A percentile compares a stretch with the other conserved stretches of the same genome.
Evolutionary conservation across 2,888 invertebrate species (phyloP).

Genomic region (Aspidapion aeneum): DNA sequence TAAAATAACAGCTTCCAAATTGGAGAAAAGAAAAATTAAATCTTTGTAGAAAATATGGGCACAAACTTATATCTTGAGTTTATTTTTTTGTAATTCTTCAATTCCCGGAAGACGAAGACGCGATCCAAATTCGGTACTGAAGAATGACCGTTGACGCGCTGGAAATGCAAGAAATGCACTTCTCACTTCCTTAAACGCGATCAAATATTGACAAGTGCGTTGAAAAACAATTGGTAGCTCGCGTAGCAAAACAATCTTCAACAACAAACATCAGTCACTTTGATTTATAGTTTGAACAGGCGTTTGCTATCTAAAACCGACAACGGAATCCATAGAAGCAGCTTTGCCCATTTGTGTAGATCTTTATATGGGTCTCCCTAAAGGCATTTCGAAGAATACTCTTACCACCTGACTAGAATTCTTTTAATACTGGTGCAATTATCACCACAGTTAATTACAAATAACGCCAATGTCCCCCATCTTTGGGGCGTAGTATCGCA

Average conservation of each 20-base stretch:
- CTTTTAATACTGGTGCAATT: slow-evolving; percentile 35
- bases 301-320: slow-evolving; percentile 41
- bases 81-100: not conserved
- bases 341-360: slow-evolving; percentile 38
- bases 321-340: slow-evolving; percentile 30
- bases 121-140: not conserved
- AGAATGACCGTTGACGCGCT: not conserved
- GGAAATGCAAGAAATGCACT: not conserved
- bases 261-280: slow-evolving; percentile 29
- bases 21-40: not conserved
- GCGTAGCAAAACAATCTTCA: slow-evolving; percentile 28
- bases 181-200: not conserved
- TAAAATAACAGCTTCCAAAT: not conserved
- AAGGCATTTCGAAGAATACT: slow-evolving; percentile 40
- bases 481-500: slow-evolving; percentile 23
- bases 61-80: not conserved
- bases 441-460: slow-evolving; percentile 35
- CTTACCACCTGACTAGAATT: slow-evolving; percentile 42
- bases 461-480: slow-evolving; percentile 32
- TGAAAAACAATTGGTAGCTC: slow-evolving; percentile 28
- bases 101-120: not conserved
- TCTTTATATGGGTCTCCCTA: slow-evolving; percentile 38
- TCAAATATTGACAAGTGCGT: not conserved
- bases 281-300: slow-evolving; percentile 41
- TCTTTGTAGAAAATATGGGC: not conserved